Percentiles rank a stretch among this genome's conserved stretches.
These are phyloP conservation scores for Paraplagusia blochii DNA, from an alignment of 2,113 vertebrate species.

Conservation along the genomic window DNA sequence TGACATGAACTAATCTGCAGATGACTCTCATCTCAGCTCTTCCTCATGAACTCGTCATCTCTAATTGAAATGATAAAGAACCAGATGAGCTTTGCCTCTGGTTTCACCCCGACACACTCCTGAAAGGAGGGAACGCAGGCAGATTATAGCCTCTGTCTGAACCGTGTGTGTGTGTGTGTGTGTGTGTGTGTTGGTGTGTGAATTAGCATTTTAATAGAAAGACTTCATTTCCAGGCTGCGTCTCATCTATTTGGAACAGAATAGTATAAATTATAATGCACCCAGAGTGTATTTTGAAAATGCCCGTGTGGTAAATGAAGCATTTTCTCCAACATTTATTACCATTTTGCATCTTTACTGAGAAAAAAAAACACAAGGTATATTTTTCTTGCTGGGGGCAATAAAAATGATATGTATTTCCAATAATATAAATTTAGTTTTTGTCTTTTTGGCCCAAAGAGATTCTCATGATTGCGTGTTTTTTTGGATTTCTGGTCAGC, in stretches of 20 bases:
- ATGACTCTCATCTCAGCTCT: background rate
- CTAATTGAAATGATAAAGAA: slow-evolving; percentile 22
- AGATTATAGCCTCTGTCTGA: slow-evolving; percentile 34
- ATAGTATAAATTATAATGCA: background rate
- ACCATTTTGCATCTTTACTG: background rate
- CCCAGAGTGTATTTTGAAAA: background rate
- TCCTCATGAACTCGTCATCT: slow-evolving; percentile 4
- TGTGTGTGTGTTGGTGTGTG: background rate
- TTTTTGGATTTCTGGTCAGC: too few species aligned
- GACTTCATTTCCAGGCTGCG: slow-evolving; percentile 1
- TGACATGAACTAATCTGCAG: background rate
- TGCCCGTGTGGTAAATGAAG: background rate
- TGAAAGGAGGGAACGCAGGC: slow-evolving; percentile 8
- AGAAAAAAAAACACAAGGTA: background rate
- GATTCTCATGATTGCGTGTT: too few species aligned
- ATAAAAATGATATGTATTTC: too few species aligned
- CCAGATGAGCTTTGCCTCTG: slow-evolving; percentile 5
- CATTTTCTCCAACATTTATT: background rate
- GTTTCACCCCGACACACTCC: slow-evolving; percentile 10
- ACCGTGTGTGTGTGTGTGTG: slow-evolving; percentile 3
- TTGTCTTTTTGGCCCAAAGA: too few species aligned
- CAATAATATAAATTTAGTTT: too few species aligned
- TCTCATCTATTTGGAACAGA: background rate
- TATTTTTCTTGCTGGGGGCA: too few species aligned
- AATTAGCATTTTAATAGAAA: slow-evolving; percentile 8